phyloP scores from a whole-genome alignment of 2,113 vertebrate species.

The Loxodonta africana region DNA sequence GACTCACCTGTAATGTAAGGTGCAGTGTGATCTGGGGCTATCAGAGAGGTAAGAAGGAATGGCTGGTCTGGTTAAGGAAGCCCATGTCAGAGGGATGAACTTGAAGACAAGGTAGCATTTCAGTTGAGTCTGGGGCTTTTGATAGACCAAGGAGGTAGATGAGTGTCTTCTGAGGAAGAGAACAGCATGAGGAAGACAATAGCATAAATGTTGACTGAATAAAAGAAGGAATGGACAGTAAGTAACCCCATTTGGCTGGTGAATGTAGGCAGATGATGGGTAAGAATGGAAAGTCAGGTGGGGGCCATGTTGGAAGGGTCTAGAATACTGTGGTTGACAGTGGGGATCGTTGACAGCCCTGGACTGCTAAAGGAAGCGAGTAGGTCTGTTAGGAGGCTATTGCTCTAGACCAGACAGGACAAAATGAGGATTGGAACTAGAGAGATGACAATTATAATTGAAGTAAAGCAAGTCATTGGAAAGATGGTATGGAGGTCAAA shows the following conservation, averaged over 20 bases:
- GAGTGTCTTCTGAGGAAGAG: background rate
- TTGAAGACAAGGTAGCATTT: background rate
- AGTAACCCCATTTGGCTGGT: background rate
- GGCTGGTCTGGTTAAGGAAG: background rate
- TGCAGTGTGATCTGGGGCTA: accelerated
- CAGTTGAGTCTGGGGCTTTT: background rate
- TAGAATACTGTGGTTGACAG: background rate
- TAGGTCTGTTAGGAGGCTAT: background rate
- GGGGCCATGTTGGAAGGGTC: background rate
- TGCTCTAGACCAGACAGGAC: background rate
- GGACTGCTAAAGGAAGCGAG: background rate
- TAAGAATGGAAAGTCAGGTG: background rate
- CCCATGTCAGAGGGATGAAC: background rate
- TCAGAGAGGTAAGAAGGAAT: background rate
- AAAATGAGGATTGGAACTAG: background rate
- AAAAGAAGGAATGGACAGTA: background rate
- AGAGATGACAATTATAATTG: background rate
- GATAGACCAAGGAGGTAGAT: background rate
- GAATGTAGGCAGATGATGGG: background rate
- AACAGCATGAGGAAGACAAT: background rate
- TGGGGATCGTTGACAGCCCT: background rate
- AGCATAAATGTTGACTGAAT: background rate
- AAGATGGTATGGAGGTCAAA: background rate
- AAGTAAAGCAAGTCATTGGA: background rate
- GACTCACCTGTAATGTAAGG: background rate